Conservation (phyloP, 2,113 vertebrate genomes). For the Uria aalge region DNA sequence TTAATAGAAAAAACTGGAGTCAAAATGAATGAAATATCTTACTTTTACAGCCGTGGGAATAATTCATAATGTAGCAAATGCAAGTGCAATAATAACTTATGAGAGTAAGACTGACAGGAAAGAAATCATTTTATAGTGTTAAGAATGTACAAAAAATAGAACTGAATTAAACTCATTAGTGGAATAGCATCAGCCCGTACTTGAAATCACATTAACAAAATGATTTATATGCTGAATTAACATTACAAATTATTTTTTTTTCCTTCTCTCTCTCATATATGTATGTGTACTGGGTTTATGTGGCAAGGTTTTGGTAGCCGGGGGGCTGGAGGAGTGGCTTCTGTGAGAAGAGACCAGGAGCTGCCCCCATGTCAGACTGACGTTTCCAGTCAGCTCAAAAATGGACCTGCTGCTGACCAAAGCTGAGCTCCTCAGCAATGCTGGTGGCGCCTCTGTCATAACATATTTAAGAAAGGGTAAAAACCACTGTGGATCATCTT, state of each 20-base stretch:
- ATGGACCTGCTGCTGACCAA: neutral
- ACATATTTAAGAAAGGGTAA: neutral
- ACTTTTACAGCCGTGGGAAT: neutral
- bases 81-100: constrained; percentile 22
- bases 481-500: neutral
- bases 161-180: neutral
- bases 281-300: rapidly evolving
- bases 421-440: rapidly evolving
- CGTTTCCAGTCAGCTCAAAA: neutral
- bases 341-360: neutral
- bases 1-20: constrained; percentile 13
- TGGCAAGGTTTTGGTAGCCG: neutral
- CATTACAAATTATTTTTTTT: neutral
- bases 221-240: neutral
- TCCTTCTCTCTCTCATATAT: neutral
- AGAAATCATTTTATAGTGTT: neutral
- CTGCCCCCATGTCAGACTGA: neutral
- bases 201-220: constrained; percentile 15
- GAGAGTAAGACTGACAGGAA: constrained; percentile 9
- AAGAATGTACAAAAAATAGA: neutral
- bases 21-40: constrained; percentile 41
- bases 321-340: neutral
- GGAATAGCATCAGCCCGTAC: neutral
- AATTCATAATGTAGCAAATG: neutral
- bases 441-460: neutral